Conservation (phyloP, 1,140 invertebrate genomes). For the Camponotus vicinus region DNA sequence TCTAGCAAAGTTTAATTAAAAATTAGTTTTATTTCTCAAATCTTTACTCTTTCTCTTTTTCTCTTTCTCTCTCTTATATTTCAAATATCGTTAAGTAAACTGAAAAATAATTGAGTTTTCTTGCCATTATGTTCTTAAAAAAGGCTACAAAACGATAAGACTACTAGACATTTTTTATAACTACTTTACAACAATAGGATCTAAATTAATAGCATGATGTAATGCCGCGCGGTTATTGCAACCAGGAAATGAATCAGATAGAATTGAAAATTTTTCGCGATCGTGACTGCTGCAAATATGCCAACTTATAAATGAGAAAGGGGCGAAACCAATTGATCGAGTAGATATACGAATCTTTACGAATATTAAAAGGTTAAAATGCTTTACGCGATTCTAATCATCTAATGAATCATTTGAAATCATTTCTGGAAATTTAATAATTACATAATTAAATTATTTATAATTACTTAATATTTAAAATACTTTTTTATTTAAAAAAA, state of each 20-base stretch:
- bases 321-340: slow-evolving; percentile 47
- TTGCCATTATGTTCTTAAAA: background rate
- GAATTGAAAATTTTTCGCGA: slow-evolving; percentile 83
- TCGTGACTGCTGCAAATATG: slow-evolving; percentile 78
- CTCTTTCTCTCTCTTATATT: background rate
- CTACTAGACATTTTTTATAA: background rate
- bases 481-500: background rate
- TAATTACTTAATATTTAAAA: background rate
- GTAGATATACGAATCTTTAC: slow-evolving; percentile 1
- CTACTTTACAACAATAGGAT: slow-evolving; percentile 63
- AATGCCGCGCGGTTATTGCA: slow-evolving; percentile 78
- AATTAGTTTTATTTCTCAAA: background rate
- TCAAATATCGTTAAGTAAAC: background rate
- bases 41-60: background rate
- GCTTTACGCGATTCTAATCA: background rate
- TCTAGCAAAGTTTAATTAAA: background rate
- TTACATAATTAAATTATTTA: background rate
- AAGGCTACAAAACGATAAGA: background rate
- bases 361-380: slow-evolving; percentile 22
- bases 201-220: slow-evolving; percentile 39
- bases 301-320: slow-evolving; percentile 75
- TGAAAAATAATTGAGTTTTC: background rate
- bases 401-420: background rate
- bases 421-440: background rate
- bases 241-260: slow-evolving; percentile 82